phyloP scores from a whole-genome alignment of 1,140 invertebrate species.

The Drosophila rufa region DNA sequence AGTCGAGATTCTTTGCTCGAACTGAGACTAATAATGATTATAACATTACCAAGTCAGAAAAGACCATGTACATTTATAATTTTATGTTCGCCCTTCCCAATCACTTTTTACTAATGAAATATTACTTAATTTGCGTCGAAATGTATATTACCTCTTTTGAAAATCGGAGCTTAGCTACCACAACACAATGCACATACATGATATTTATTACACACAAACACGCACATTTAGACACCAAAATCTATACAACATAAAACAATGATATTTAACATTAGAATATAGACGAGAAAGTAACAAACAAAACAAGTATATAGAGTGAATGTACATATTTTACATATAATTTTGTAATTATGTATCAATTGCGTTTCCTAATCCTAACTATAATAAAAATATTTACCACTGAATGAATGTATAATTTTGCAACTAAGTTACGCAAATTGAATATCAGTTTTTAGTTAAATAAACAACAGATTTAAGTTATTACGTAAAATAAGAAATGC shows the following conservation, averaged over 20 bases:
- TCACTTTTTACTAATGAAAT: not conserved
- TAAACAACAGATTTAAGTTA: constrained; percentile 18
- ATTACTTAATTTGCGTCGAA: not conserved
- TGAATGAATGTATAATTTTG: constrained; percentile 56
- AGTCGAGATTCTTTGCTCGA: not conserved
- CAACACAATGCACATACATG: constrained; percentile 55
- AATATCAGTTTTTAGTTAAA: constrained; percentile 43
- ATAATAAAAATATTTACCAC: constrained; percentile 60
- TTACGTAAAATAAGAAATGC: constrained; percentile 19
- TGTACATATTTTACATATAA: constrained; percentile 79
- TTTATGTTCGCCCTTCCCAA: not conserved
- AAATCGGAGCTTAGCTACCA: constrained; percentile 43
- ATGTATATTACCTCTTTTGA: not conserved
- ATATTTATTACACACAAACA: constrained; percentile 73
- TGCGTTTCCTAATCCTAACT: constrained; percentile 65
- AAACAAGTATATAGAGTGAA: constrained; percentile 29
- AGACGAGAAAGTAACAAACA: constrained; percentile 28
- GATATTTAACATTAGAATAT: constrained; percentile 50
- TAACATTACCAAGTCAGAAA: constrained; percentile 11
- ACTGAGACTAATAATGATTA: not conserved
- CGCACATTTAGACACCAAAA: constrained; percentile 65
- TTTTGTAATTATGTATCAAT: constrained; percentile 80
- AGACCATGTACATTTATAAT: constrained; percentile 1
- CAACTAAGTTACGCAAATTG: constrained; percentile 36
- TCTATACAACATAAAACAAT: constrained; percentile 32